Evolutionary conservation across 1,140 invertebrate species (phyloP).

Genomic region (Calosoma granatense): DNA sequence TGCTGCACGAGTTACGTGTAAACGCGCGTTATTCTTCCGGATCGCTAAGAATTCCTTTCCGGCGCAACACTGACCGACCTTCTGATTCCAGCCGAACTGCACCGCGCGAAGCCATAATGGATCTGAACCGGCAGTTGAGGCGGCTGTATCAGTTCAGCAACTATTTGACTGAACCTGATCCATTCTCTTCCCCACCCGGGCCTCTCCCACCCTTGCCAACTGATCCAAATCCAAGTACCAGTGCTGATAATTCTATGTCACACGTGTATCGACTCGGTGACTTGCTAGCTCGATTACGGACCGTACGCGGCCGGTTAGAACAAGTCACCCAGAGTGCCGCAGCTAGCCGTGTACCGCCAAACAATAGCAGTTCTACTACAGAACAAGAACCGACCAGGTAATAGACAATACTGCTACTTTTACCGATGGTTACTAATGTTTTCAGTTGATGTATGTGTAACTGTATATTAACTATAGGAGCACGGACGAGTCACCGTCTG

Average conservation of each 20-base stretch:
- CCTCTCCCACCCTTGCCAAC: background rate
- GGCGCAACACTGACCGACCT: background rate
- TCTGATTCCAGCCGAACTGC: background rate
- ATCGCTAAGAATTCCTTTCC: background rate
- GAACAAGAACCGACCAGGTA: background rate
- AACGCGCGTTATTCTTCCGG: background rate
- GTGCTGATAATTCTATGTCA: background rate
- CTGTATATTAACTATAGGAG: background rate
- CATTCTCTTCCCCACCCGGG: background rate
- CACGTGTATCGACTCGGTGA: background rate
- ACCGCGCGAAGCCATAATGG: background rate
- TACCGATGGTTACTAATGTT: background rate
- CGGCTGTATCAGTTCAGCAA: background rate
- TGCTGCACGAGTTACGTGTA: background rate
- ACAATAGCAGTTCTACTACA: background rate
- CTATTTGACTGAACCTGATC: background rate
- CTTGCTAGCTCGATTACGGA: background rate
- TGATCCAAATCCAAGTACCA: background rate
- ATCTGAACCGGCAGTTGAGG: background rate
- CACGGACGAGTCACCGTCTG: background rate
- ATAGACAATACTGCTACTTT: background rate
- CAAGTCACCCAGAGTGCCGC: background rate
- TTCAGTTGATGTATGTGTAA: background rate
- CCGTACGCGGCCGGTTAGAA: background rate
- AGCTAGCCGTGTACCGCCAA: background rate